Evolutionary conservation across 2,888 invertebrate genomes (phyloP), one percentile per base, ranked within the genome.

Genomic region (Drosophila borealis): DNA sequence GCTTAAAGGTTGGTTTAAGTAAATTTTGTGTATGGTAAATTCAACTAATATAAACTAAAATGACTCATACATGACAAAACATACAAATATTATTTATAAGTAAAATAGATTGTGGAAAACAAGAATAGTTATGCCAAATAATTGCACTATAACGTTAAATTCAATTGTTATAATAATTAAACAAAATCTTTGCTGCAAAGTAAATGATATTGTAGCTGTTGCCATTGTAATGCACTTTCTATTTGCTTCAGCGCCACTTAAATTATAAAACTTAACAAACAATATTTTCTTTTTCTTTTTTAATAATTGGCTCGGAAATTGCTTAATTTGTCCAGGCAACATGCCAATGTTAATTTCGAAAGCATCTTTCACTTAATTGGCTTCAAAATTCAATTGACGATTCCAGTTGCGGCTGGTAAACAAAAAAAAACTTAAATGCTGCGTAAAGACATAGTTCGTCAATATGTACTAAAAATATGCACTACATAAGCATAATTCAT

Each of bases 251-350:
- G 57, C 62, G 61, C 42, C 49, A 64, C 74, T 88, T 83, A 86
- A 61, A 62, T 73, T 70, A 76, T 85, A 85, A 82, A 88, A 88
- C 82, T 82, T 82, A 82, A 82, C 82, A 82, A 86, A 81, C 81
- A 87, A 78, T 68, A 81, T 74, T 79, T 57, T 65, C 50, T n/a
- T 37, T 25, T 39, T 39, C 14, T 14, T 39, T 14, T 70, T 53
- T 71, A 49, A 51, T 56, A 85, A 86, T 85, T 82, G 82, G 82
- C 82, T 82, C 82, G 82, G 82, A 82, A 82, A 76, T 83, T 71
- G 84, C 72, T 83, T 66, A 68, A 72, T 66, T 80, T 59, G 66
- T 42, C 64, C 66, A 79, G 62, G 68, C 79, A 81, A 69, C 51
- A 68, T 34, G 54, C 17, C 45, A 61, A 49, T 17, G 25, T n/a